Evolutionary conservation across 2,888 invertebrate species (phyloP).

Genomic region (Lypha dubia): DNA sequence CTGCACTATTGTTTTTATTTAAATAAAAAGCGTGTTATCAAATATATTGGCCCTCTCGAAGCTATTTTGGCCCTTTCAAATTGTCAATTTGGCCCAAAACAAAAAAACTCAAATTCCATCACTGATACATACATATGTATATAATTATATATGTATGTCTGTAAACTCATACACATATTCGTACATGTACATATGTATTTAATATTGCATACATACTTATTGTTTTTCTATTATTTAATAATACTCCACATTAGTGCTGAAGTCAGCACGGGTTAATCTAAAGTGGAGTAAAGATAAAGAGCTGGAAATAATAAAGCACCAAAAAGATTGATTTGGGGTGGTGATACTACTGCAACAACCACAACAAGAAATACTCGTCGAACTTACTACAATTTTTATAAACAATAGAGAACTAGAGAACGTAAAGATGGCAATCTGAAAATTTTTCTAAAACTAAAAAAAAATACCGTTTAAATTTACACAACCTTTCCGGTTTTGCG

Average conservation of each 20-base stretch:
- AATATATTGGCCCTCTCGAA: too few relatives aligned
- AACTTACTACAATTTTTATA: constrained; percentile 2
- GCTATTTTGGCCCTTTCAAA: too few relatives aligned
- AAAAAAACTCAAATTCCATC: too few relatives aligned
- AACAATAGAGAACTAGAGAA: constrained; percentile 17
- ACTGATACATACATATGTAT: too few relatives aligned
- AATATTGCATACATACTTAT: constrained; percentile 44
- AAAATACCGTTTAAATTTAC: background rate
- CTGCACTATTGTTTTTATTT: too few relatives aligned
- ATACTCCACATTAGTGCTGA: constrained; percentile 67
- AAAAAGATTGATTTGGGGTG: constrained; percentile 54
- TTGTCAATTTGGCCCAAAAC: too few relatives aligned
- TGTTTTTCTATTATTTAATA: constrained; percentile 64
- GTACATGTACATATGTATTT: constrained; percentile 15
- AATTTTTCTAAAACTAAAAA: background rate
- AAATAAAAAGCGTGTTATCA: too few relatives aligned
- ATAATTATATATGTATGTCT: too few relatives aligned
- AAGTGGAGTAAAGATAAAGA: constrained; percentile 61
- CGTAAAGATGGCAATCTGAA: constrained; percentile 10
- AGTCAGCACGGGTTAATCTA: constrained; percentile 71
- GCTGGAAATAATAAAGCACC: constrained; percentile 34
- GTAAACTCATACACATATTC: background rate
- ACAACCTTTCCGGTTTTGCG: too few relatives aligned
- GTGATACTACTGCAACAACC: constrained; percentile 23
- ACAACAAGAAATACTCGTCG: too few relatives aligned